These are phyloP conservation scores for Tuberolachnus salignus DNA, from an alignment of 2,888 invertebrate genomes.

Conservation along the genomic window DNA sequence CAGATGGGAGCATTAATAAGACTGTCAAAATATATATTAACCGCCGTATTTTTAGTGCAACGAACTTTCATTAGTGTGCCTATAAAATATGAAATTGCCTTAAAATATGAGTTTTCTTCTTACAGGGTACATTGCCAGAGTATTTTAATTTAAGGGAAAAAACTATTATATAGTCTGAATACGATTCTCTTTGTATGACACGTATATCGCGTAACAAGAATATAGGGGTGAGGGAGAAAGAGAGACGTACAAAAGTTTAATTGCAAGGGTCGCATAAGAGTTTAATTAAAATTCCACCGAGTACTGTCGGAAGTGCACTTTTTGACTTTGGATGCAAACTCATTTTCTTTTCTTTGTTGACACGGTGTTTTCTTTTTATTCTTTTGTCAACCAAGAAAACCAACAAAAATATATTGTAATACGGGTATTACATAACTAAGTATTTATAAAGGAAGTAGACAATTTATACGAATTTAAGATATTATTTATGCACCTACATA, in stretches of 20 bases:
- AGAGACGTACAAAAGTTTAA: slow-evolving; percentile 40
- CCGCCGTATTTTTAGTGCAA: no score
- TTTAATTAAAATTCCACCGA: slow-evolving; percentile 48
- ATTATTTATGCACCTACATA: no score
- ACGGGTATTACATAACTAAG: no score
- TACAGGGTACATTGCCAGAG: neutral
- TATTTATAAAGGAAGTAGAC: no score
- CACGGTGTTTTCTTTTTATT: neutral
- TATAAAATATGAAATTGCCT: neutral
- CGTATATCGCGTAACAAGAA: slow-evolving; percentile 27
- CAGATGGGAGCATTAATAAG: no score
- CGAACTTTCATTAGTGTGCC: no score
- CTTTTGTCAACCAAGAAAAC: no score
- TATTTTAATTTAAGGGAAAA: slow-evolving; percentile 26
- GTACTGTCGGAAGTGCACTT: slow-evolving; percentile 21
- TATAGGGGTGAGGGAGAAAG: neutral
- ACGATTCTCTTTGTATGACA: slow-evolving; percentile 38
- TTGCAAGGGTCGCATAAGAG: slow-evolving; percentile 41
- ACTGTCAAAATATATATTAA: no score
- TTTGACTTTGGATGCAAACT: slow-evolving; percentile 12
- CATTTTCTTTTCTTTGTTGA: slow-evolving; percentile 22
- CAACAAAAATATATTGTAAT: no score
- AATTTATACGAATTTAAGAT: no score
- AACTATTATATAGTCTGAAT: slow-evolving; percentile 14
- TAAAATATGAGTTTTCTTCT: slow-evolving; percentile 5